Base-by-base conservation (phyloP, 2,888 invertebrate species). In the Agrotis ipsilon region DNA sequence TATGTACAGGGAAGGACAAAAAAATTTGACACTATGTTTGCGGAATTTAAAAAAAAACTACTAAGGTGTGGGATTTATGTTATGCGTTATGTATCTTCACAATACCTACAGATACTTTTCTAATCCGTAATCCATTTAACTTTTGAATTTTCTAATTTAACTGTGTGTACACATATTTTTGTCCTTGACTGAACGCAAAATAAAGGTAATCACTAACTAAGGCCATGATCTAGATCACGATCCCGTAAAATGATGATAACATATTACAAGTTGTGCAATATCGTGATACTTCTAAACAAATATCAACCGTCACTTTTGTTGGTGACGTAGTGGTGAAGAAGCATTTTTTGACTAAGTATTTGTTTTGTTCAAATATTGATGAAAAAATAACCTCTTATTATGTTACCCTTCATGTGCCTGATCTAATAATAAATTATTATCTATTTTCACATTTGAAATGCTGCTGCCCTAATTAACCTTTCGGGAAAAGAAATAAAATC, bases 201-300 rank as follows among this genome's bases (percentile, higher is more conserved):
- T 69, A 55, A 68, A 69, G 46, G 21, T 68, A 46, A 59, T 49
- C 18, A 43, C 19, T 27, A 19, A 67, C 24, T 49, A 49, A 49
- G 19, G 19, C n/a, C 14, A 39, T 39, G 39, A 39, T 39, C 39
- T 39, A 39, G 9, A 21, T 16, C 46, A 54, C 39, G 55, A 45
- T 32, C 21, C 16, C 24, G 18, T 63, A 54, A 39, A 24, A 54
- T 59, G 64, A 75, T 21, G 65, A 75, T 13, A 65, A 60, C 46
- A 24, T 24, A 46, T 58, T 21, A 49, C 16, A 46, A 51, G 58
- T 75, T 70, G 65, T 21, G 55, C 43, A 78, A 78, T 68, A 52
- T 59, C 63, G 21, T 80, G 58, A 54, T 59, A 60, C 45, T 43
- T 51, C 11, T 11, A 60, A 24, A 54, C 45, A 69, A 52, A 51